Percentiles rank a stretch among this genome's conserved stretches.
These are phyloP conservation scores for Scaptomyza polygonia DNA, from an alignment of 2,888 invertebrate species.

Conservation along the genomic window DNA sequence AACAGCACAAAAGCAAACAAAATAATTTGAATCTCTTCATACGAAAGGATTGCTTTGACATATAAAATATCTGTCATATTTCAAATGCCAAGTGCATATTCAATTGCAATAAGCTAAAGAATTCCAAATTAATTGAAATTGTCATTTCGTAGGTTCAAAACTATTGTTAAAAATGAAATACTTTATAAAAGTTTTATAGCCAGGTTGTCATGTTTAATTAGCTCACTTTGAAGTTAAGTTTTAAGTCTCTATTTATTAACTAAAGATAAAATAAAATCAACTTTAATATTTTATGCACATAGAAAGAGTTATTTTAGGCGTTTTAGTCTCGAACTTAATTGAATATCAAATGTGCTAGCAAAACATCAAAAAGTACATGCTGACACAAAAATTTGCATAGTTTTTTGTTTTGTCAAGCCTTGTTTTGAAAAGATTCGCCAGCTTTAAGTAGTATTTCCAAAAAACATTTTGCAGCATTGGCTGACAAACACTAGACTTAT, in stretches of 20 bases:
- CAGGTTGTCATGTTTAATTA: not conserved
- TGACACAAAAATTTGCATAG: conserved; percentile 17
- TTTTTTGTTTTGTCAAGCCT: conserved; percentile 29
- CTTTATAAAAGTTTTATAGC: not conserved
- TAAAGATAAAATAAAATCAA: not conserved
- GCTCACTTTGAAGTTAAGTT: too few relatives aligned
- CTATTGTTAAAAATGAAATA: not conserved
- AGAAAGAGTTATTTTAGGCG: not conserved
- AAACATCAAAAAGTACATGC: conserved; percentile 1
- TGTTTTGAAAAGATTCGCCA: conserved; percentile 17
- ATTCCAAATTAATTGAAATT: not conserved
- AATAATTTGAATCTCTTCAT: conserved; percentile 17
- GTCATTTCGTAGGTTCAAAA: too few relatives aligned
- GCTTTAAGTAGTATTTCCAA: conserved; percentile 21
- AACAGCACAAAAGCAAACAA: conserved; percentile 11
- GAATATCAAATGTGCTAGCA: conserved; percentile 1
- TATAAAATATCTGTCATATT: not conserved
- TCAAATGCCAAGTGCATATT: not conserved
- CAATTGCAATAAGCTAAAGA: not conserved
- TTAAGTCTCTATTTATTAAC: not conserved
- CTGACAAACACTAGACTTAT: conserved; percentile 39
- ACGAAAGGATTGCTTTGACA: not conserved
- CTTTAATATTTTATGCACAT: not conserved
- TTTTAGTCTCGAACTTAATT: conserved; percentile 3
- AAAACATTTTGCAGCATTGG: conserved; percentile 9